Percentiles rank a stretch among this genome's conserved stretches.
Conservation (phyloP, 1,140 invertebrate species). For the Bombus huntii region DNA sequence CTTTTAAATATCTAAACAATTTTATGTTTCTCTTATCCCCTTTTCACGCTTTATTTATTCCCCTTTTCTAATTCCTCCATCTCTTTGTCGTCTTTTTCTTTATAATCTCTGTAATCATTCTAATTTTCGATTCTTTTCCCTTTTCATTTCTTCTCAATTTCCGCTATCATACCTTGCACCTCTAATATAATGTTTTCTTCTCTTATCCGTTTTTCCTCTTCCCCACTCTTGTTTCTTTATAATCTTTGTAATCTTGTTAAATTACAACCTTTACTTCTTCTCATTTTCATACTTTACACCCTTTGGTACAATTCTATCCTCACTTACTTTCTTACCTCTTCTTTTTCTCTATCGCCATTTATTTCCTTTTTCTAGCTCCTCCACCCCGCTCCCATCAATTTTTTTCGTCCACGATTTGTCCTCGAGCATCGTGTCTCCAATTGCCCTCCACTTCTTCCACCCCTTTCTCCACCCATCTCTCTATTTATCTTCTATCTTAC, state of each 20-base stretch:
- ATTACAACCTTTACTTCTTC: not conserved
- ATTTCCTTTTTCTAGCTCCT: not conserved
- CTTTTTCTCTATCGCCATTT: not conserved
- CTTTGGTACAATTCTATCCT: not conserved
- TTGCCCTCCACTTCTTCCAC: not conserved
- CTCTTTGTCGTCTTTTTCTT: not conserved
- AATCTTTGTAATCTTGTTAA: not conserved
- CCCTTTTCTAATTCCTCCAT: not conserved
- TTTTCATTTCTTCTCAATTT: not conserved
- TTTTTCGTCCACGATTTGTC: constrained; percentile 7
- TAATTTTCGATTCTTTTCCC: not conserved
- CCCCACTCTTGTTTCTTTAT: too few species aligned
- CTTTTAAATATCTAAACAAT: not conserved
- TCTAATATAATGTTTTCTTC: not conserved
- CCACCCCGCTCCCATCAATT: not conserved
- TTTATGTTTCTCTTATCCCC: too few species aligned
- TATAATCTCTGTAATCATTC: not conserved
- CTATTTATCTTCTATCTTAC: not conserved
- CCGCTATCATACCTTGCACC: not conserved
- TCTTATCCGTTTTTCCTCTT: not conserved
- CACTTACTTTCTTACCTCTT: not conserved
- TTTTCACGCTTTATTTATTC: not conserved
- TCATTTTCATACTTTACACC: not conserved
- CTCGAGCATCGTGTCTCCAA: not conserved
- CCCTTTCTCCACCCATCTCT: not conserved